A percentile compares a stretch with the other conserved stretches of the same genome.
phyloP scores from a whole-genome alignment of 2,113 vertebrate genomes.

The Noturus placidus region DNA sequence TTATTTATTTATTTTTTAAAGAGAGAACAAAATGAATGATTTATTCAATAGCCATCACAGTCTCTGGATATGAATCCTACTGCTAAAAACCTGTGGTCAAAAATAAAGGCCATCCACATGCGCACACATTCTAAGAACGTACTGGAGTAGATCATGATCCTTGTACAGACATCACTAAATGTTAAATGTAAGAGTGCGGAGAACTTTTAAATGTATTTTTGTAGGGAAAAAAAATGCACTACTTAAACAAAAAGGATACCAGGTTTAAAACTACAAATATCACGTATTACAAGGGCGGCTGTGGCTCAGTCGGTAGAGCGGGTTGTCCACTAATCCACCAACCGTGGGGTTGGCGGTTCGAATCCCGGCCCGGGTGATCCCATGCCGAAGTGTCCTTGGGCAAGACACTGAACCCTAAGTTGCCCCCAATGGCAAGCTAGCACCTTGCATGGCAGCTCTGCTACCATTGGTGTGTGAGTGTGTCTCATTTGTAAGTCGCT shows the following conservation, averaged over 20 bases:
- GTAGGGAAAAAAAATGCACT: neutral
- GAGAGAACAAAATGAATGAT: neutral
- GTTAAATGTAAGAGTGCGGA: too few relatives aligned
- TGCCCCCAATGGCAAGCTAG: too few relatives aligned
- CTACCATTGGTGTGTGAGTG: too few relatives aligned
- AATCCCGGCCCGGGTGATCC: too few relatives aligned
- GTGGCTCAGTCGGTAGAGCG: too few relatives aligned
- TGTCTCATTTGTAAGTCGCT: too few relatives aligned
- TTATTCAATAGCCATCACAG: neutral
- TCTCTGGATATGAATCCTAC: neutral
- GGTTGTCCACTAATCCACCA: too few relatives aligned
- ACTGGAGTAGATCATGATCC: neutral
- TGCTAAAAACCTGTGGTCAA: neutral
- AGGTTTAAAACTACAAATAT: neutral
- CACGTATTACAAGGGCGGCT: neutral
- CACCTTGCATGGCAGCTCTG: too few relatives aligned
- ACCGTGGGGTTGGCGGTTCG: too few relatives aligned
- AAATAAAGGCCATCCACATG: neutral
- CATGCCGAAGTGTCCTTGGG: too few relatives aligned
- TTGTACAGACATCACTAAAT: neutral
- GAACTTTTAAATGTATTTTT: neutral
- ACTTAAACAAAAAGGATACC: neutral
- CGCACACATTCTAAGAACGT: neutral
- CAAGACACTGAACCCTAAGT: too few relatives aligned
- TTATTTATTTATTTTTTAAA: too few relatives aligned